These are phyloP conservation scores for Forbesichthys papilliferus DNA, from an alignment of 2,113 vertebrate genomes.

Conservation along the genomic window DNA sequence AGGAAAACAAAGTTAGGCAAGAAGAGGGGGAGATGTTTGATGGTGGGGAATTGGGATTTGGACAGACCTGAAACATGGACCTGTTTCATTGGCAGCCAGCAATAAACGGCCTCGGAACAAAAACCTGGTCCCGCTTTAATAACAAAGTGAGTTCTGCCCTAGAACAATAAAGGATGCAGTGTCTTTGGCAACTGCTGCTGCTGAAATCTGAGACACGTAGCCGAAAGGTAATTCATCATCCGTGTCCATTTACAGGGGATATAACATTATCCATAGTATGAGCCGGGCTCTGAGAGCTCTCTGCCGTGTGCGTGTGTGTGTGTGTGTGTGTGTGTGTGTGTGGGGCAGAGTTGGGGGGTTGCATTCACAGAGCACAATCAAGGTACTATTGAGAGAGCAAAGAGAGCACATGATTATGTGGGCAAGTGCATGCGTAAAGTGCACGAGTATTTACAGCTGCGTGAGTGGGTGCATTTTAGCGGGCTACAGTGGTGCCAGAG, in stretches of 20 bases:
- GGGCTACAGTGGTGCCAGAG: constrained; percentile 16
- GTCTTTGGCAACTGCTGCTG: neutral
- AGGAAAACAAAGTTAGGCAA: constrained; percentile 47
- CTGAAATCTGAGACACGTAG: constrained; percentile 10
- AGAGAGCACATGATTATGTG: constrained; percentile 23
- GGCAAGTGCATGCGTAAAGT: constrained; percentile 19
- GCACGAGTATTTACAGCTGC: neutral
- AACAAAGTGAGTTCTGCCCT: constrained; percentile 13
- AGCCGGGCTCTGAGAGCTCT: neutral
- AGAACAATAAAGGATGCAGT: constrained; percentile 15
- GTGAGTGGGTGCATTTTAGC: constrained; percentile 16
- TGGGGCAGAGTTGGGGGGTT: neutral
- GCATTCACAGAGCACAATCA: neutral
- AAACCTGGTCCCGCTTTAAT: constrained; percentile 35
- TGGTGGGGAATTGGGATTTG: neutral
- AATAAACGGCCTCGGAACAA: constrained; percentile 40
- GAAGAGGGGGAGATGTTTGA: constrained; percentile 9
- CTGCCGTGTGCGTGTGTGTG: neutral
- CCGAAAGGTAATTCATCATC: constrained; percentile 12
- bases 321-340: neutral
- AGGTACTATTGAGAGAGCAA: constrained; percentile 12
- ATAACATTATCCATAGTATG: neutral
- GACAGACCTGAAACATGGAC: constrained; percentile 41
- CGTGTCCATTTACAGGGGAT: neutral
- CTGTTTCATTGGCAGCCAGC: constrained; percentile 30